Evolutionary conservation across 1,140 invertebrate species (phyloP).

Genomic region (Oryctes rhinoceros): DNA sequence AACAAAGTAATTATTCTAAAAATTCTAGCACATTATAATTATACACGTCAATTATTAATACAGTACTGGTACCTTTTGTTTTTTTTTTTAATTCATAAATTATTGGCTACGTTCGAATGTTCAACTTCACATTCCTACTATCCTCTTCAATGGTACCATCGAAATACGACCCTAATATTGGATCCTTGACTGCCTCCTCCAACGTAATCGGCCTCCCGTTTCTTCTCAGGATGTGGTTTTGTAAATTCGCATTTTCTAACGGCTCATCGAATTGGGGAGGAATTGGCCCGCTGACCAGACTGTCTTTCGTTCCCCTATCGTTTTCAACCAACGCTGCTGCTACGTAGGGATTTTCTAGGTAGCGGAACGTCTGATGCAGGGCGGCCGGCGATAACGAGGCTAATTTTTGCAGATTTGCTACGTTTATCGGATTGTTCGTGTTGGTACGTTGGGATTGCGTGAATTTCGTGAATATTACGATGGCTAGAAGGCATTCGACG

Average conservation of each 20-base stretch:
- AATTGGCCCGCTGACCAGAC: not conserved
- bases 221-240: constrained; percentile 17
- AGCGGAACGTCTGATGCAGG: constrained; percentile 15
- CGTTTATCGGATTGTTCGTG: constrained; percentile 15
- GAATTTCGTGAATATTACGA: not conserved
- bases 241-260: not conserved
- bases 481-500: not conserved
- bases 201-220: not conserved
- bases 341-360: constrained; percentile 27
- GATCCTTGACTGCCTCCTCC: not conserved
- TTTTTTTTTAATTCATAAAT: not conserved
- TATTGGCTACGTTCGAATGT: not conserved
- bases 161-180: constrained; percentile 3
- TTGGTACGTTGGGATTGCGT: not conserved
- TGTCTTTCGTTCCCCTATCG: not conserved
- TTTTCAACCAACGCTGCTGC: constrained; percentile 19
- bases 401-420: constrained; percentile 12
- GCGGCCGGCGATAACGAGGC: not conserved
- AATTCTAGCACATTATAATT: no score
- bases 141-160: not conserved
- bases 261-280: constrained; percentile 14
- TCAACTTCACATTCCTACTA: constrained; percentile 7
- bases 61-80: no score
- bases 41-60: no score
- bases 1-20: no score